Evolutionary conservation across 2,797 vertebrate genomes (phyloP).

Genomic region (Sternarchorhynchus goeldii): DNA sequence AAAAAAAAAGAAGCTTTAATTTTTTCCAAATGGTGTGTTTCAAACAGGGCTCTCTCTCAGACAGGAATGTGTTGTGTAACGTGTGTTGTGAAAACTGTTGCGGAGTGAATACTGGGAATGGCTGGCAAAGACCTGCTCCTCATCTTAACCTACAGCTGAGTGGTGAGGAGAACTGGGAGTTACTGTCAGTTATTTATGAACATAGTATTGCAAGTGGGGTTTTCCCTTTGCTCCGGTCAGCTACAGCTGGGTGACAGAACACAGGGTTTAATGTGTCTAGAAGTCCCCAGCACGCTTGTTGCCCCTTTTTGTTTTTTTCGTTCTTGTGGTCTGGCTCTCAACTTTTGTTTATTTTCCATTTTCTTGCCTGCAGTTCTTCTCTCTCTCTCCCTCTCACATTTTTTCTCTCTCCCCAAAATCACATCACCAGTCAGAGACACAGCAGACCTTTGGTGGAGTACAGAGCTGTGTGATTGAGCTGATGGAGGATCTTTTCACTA

Average conservation of each 20-base stretch:
- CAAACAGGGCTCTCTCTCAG: constrained; percentile 28
- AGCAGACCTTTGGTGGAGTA: constrained; percentile 11
- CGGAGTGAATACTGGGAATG: constrained; percentile 11
- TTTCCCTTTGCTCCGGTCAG: constrained; percentile 22
- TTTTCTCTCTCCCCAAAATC: constrained; percentile 65
- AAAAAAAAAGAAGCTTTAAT: constrained; percentile 46
- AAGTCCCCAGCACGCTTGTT: constrained; percentile 1
- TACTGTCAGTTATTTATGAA: constrained; percentile 32
- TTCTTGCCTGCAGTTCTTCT: constrained; percentile 42
- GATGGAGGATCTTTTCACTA: neutral
- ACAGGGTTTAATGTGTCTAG: constrained; percentile 44
- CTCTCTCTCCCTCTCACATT: constrained; percentile 74
- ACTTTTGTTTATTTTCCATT: constrained; percentile 16
- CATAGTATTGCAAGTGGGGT: constrained; percentile 17
- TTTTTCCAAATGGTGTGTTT: constrained; percentile 52
- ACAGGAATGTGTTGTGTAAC: constrained; percentile 54
- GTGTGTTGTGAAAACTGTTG: constrained; percentile 50
- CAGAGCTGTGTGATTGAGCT: neutral
- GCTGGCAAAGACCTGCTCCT: constrained; percentile 3
- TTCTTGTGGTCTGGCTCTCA: constrained; percentile 10
- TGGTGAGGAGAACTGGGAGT: constrained; percentile 30
- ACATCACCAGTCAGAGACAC: neutral
- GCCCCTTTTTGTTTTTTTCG: neutral
- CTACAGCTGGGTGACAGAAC: constrained; percentile 30
- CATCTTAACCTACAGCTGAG: constrained; percentile 5